Percentiles rank a stretch among this genome's conserved stretches.
Conservation (phyloP, 1,140 invertebrate genomes). For the Lordiphosa mommai region DNA sequence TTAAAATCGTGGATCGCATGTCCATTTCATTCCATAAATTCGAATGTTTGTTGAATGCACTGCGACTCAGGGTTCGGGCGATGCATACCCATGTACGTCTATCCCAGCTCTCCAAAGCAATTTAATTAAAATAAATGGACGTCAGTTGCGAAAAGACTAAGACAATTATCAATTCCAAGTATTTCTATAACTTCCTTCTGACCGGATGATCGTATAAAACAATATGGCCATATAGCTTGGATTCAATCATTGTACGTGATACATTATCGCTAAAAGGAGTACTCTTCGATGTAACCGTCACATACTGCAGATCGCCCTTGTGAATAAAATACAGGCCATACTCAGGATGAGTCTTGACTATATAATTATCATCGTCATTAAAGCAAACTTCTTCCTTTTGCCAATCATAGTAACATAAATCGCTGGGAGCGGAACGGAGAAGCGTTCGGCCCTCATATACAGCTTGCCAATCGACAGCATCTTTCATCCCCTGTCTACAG, state of each 20-base stretch:
- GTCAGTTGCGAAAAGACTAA: no score
- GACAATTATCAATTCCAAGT: no score
- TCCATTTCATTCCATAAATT: no score
- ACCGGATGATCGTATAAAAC: conserved; percentile 36
- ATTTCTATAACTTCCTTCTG: not conserved
- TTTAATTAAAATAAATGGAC: no score
- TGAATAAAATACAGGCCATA: conserved; percentile 50
- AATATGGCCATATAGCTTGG: conserved; percentile 21
- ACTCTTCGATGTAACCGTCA: conserved; percentile 27
- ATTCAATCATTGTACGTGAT: conserved; percentile 16
- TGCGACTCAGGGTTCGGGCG: no score
- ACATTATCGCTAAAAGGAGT: conserved; percentile 17
- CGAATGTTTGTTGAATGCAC: no score
- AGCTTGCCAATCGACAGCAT: conserved; percentile 38
- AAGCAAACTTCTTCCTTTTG: conserved; percentile 16
- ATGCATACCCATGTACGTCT: no score
- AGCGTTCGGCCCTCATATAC: conserved; percentile 30
- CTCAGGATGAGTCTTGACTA: conserved; percentile 30
- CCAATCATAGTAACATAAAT: conserved; percentile 56
- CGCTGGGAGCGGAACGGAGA: conserved; percentile 27
- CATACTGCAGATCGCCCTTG: conserved; percentile 52
- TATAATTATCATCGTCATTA: conserved; percentile 51
- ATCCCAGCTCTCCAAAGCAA: no score
- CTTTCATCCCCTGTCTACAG: conserved; percentile 7
- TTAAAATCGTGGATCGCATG: no score